Base-by-base conservation (phyloP, 2,113 vertebrate genomes). In the Columba janthina region DNA sequence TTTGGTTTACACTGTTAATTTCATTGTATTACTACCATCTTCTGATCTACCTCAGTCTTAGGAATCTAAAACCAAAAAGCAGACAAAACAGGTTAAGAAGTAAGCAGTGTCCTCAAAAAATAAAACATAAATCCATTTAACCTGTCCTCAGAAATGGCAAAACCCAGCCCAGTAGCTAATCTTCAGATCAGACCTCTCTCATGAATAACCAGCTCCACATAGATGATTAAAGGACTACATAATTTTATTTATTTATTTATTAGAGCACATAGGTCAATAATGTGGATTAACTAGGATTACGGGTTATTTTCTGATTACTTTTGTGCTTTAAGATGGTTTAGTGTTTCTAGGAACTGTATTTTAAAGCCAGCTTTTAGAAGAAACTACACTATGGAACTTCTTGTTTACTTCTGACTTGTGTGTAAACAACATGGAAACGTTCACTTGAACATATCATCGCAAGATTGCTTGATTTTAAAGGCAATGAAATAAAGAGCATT, bases 211-310 rank as follows among this genome's bases (percentile, higher is more conserved):
- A 58, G 44, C 25, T 94, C 66, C 62, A 87, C 50, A 57, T 4
- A 87, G 61, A 96, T 85, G 88, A 97, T 89, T 94, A 93, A 85
- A 72, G 61, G 12, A 88, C 57, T 85, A 94, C 58, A 89, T 84
- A 80, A 86, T 71, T 91, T 51, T 77, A 25, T 36, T 71, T 72
- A 79, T 74, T 93, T 85, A 73, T 86, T 87, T 95, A 31, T 60
- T 91, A 34, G 66, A 81, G 79, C 51, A 93, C 94, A 89, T 13
- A 89, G 86, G 96, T 98, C 94, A 98, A 94, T 96, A 94, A 95
- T 57, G 80, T 93, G 93, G 94, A 98, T 98, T 97, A 98, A 83
- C 81, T 48, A 77, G 82, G 97, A 96, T 98, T 97, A 98, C 93
- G 90, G 67, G 91, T 94, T 94, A 85, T 90, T 96, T 98, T 97